These are phyloP conservation scores for Exaiptasia diaphana DNA, from an alignment of 64 coral and sea anemone species.

Conservation along the genomic window DNA sequence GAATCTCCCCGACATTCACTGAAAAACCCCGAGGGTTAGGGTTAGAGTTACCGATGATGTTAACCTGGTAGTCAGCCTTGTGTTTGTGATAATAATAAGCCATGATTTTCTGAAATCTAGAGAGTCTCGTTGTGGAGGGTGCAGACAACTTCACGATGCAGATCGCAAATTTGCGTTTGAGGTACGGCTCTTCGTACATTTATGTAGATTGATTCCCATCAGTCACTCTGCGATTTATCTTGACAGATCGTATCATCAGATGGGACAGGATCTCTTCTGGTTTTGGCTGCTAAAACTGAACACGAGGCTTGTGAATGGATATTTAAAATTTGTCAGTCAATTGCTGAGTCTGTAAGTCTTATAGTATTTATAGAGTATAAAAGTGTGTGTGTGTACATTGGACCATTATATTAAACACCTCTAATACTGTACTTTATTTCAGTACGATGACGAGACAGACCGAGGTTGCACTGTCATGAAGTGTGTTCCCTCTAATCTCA, in stretches of 20 bases:
- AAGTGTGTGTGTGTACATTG: too few relatives aligned
- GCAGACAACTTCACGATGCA: slow-evolving; percentile 43
- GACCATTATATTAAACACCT: too few relatives aligned
- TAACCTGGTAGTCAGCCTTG: too few relatives aligned
- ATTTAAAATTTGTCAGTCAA: slow-evolving; percentile 58
- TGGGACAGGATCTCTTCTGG: slow-evolving; percentile 16
- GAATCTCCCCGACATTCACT: too few relatives aligned
- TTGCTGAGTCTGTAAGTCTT: slow-evolving; percentile 30
- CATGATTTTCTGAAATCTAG: too few relatives aligned
- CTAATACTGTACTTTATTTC: too few relatives aligned
- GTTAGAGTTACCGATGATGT: too few relatives aligned
- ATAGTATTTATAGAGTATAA: neutral
- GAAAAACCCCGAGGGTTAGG: too few relatives aligned
- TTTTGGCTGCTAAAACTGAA: slow-evolving; percentile 46
- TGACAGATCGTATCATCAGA: slow-evolving; percentile 52
- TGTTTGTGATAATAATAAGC: too few relatives aligned
- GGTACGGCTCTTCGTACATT: neutral
- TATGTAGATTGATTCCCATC: neutral
- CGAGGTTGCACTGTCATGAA: slow-evolving; percentile 20
- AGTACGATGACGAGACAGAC: slow-evolving; percentile 27
- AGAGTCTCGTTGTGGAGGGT: slow-evolving; percentile 52
- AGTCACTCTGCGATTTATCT: neutral
- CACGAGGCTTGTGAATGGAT: slow-evolving; percentile 61
- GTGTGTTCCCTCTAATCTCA: slow-evolving; percentile 33
- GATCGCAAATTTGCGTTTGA: slow-evolving; percentile 51